Evolutionary conservation across 2,797 vertebrate genomes (phyloP), one percentile per base, ranked within the genome.

Genomic region (Australoheros facetus): DNA sequence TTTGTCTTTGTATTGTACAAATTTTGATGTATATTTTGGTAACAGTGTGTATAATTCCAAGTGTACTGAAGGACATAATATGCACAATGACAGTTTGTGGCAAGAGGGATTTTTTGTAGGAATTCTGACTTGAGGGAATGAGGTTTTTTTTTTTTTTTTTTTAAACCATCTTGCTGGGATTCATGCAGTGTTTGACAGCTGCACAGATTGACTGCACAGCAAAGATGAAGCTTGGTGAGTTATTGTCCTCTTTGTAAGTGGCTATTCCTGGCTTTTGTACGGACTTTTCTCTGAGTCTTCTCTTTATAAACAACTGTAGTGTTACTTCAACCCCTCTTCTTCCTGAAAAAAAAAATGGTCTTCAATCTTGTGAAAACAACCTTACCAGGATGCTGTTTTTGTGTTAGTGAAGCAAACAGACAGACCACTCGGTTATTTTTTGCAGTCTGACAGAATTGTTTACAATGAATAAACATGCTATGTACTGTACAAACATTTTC

Each of bases 21-120:
- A 91, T 92, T 80, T 91, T 70, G 76, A 78, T 91, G 89, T 91
- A 85, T 94, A 93, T 94, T 94, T 95, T 94, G 87, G 90, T 91
- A 89, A 88, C 76, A 64, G 75, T 88, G 85, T 84, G 73, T 85
- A 42, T 74, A 75, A 83, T 71, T 87, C 78, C 45, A 77, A 55
- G 84, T 62, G 72, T 78, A 34, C 82, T 75, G 56, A 86, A 81
- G 62, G 71, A 82, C 57, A 30, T 62, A 34, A 83, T 82, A 80
- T 74, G 87, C 89, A 91, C 85, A 62, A 71, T 64, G 79, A 87
- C 71, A 54, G 81, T 81, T 77, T 84, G 71, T 82, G 57, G 66
- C 74, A 75, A 14, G 48, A 11, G 30, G 54, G 71, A 28, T 60
- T 37, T 37, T 37, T 73, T 85, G 48, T 17, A 32, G 73, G 53